These are phyloP conservation scores for Crax fasciolata DNA, from an alignment of 2,797 vertebrate species.

Conservation along the genomic window DNA sequence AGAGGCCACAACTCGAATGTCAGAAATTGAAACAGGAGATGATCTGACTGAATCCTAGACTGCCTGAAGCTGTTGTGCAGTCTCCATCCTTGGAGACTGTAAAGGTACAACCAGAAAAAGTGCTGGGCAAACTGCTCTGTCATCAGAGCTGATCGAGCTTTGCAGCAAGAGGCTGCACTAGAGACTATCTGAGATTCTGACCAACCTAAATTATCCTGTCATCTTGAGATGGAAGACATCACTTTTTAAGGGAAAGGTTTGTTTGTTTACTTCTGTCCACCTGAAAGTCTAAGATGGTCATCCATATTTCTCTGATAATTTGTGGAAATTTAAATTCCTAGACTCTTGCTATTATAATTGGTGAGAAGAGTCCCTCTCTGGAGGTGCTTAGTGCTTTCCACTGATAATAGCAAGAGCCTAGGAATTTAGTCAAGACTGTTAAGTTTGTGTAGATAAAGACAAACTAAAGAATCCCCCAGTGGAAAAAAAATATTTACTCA, in stretches of 20 bases:
- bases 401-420: neutral
- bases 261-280: neutral
- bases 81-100: neutral
- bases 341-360: neutral
- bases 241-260: neutral
- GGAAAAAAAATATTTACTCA: neutral
- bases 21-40: neutral
- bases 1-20: neutral
- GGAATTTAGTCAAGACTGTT: neutral
- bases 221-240: neutral
- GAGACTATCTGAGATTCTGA: neutral
- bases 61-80: neutral
- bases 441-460: neutral
- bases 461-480: neutral
- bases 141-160: neutral
- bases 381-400: neutral
- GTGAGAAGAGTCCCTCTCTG: neutral
- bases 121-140: neutral
- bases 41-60: neutral
- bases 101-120: neutral
- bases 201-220: neutral
- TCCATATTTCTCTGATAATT: neutral
- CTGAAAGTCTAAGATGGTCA: neutral
- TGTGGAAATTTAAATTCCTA: neutral
- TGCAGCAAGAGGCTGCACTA: neutral